Evolutionary conservation across 2,888 invertebrate species (phyloP), one percentile per base, ranked within the genome.

Genomic region (Volucella bombylans): DNA sequence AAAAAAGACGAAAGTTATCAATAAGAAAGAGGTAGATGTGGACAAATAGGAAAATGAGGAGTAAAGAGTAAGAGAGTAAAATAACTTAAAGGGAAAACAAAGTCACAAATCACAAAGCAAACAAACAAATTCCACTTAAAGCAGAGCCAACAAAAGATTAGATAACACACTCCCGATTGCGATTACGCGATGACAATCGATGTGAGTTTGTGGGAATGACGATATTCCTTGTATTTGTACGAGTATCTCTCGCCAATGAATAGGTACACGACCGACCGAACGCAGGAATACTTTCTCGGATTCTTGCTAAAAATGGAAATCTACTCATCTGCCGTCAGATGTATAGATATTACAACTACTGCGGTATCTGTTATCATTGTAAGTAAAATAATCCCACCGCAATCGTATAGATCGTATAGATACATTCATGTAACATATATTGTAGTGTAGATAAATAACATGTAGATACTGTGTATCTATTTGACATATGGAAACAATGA

Each of bases 91-190:
- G 15, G 55, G 23, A 18, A 31, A 38, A n/a, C 31, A 10, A n/a
- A 11, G 45, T n/a, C 45, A 10, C 45, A 11, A 38, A 41, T 18
- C 18, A 49, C 14, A 38, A 31, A 41, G 14, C 54, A 73, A 18
- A 38, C 14, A 74, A 59, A 43, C 12, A 50, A 43, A 67, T 43
- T 59, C 18, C 9, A 54, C 54, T 31, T 38, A 47, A 47, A 62
- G 10, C n/a, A 11, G 41, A 65, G 15, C 57, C 57, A 74, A 65
- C 73, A 73, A 39, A 50, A 74, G 74, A 74, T 74, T 67, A 74
- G 74, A 74, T 74, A 74, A 67, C 74, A 73, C 18, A n/a, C 9
- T 11, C 1, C n/a, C 31, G 31, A 31, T 15, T 10, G 38, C 12
- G 8, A 18, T 38, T n/a, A 23, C 23, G 8, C 31, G 55, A 9